phyloP scores from a whole-genome alignment of 2,113 vertebrate genomes.

The Bos javanicus region DNA sequence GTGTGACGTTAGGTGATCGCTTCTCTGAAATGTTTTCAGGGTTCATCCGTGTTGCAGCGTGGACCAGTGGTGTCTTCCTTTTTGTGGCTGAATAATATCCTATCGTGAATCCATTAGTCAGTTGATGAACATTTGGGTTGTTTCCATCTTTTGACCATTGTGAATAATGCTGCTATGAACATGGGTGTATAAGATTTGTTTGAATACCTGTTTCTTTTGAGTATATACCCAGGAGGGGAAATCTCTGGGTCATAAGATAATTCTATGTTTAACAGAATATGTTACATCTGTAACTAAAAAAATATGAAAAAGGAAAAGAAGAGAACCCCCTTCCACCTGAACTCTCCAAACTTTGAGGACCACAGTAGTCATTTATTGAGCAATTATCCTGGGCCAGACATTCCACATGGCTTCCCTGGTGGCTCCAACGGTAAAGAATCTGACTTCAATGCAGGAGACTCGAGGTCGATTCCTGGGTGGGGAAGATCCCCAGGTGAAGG shows the following conservation, averaged over 20 bases:
- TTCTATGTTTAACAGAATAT: neutral
- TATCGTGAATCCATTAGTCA: fast-evolving
- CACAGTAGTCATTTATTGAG: fast-evolving
- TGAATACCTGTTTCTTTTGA: neutral
- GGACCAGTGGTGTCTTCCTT: neutral
- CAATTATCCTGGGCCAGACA: neutral
- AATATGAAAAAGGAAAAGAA: neutral
- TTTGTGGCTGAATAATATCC: neutral
- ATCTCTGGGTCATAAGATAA: neutral
- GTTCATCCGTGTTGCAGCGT: fast-evolving
- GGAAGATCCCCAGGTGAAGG: neutral
- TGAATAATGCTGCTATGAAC: neutral
- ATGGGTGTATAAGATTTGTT: no score
- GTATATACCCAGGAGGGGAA: neutral
- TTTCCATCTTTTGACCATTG: neutral
- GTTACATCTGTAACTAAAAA: neutral
- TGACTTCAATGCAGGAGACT: neutral
- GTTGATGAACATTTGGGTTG: no score
- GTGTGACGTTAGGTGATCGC: neutral
- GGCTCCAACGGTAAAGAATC: neutral
- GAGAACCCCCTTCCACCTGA: fast-evolving
- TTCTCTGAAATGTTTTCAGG: neutral
- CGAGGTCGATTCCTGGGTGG: neutral
- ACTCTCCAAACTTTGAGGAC: neutral
- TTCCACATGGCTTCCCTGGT: neutral